phyloP scores from a whole-genome alignment of 2,888 invertebrate species.

The Acanthosepion lycidas region DNA sequence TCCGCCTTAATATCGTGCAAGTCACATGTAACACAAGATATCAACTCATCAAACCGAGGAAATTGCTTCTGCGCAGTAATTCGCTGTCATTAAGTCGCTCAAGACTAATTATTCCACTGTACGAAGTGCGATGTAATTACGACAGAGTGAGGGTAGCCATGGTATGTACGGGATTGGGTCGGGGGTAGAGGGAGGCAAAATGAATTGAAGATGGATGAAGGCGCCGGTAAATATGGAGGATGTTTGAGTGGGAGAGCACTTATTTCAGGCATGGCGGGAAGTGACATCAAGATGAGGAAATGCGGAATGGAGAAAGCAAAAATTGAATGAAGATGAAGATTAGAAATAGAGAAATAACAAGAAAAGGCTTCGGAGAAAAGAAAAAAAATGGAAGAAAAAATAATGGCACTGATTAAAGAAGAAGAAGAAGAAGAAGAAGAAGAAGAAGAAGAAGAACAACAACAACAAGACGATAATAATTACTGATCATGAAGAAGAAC shows the following conservation, averaged over 20 bases:
- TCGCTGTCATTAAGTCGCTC: conserved; percentile 33
- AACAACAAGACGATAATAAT: background rate
- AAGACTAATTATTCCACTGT: conserved; percentile 33
- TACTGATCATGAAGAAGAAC: too few species aligned
- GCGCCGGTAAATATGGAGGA: background rate
- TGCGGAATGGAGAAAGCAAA: background rate
- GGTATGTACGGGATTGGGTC: background rate
- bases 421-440: too few species aligned
- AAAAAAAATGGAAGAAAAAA: too few species aligned
- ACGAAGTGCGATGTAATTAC: conserved; percentile 23
- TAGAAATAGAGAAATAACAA: too few species aligned
- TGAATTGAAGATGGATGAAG: background rate
- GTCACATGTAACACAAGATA: conserved; percentile 33
- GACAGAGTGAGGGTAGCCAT: background rate
- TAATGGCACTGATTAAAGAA: too few species aligned
- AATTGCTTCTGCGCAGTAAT: conserved; percentile 33
- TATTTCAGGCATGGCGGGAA: background rate
- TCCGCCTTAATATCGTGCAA: background rate
- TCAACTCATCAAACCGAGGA: conserved; percentile 8
- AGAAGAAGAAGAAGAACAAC: too few species aligned
- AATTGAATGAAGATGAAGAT: background rate
- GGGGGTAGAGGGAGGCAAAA: too few species aligned
- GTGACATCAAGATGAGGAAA: background rate
- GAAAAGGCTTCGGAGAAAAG: too few species aligned
- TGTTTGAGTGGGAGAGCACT: background rate